Base-by-base conservation (phyloP, 2,888 invertebrate species). In the Macrophya annulata region DNA sequence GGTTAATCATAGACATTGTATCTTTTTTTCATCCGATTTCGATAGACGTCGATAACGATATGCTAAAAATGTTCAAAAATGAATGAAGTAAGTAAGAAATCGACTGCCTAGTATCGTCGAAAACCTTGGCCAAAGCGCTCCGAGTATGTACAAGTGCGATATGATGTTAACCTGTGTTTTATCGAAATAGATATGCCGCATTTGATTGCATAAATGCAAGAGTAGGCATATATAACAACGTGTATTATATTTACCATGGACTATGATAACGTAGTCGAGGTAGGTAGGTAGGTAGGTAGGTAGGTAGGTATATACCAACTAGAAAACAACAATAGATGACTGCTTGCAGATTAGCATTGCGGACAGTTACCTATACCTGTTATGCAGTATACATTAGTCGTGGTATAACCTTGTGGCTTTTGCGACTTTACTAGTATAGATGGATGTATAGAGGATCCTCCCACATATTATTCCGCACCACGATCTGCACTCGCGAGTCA, bases 311-410 rank as follows among this genome's bases (percentile, higher is more conserved):
- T n/a, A 55, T n/a, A n/a, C 2, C n/a, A n/a, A n/a, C 8, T 45
- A 51, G 8, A 31, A 76, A 48, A 76, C 12, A 25, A 76, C 25
- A 76, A 76, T 51, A 76, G 76, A 76, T 76, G 48, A 17, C 51
- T 76, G 51, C 8, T 25, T 76, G 25, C 8, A 76, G 76, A 76
- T 76, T 76, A 76, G 76, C 48, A 76, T n/a, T 76, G 48, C 76
- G 76, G 31, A 51, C 51, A 68, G 31, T 31, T 21, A 74, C 43
- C 37, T n/a, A 45, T n/a, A 51, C 25, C 8, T 51, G 48, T n/a
- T 43, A 21, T 31, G 72, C 40, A n/a, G n/a, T 21, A 21, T 45
- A n/a, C n/a, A 45, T 10, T 0, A 12, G 74, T 25, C 10, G 21
- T 1, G 21, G 21, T 74, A 74, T 45, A 74, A 45, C 71, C 71